Percentiles rank a stretch among this genome's conserved stretches.
Conservation (phyloP, 2,113 vertebrate species). For the Nesospiza acunhae region DNA sequence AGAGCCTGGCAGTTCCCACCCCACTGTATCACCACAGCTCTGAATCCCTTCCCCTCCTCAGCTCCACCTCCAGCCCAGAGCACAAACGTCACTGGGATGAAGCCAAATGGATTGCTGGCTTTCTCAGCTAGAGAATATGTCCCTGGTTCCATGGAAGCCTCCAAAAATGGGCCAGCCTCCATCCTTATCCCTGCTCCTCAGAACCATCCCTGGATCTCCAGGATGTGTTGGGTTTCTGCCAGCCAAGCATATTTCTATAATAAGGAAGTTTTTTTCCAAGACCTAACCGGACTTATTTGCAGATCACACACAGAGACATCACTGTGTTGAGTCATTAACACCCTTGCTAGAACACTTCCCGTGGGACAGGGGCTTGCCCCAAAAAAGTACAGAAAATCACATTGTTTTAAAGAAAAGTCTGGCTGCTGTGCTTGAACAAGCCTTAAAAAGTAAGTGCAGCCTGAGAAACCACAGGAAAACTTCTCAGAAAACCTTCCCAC, state of each 20-base stretch:
- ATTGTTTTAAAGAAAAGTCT: background rate
- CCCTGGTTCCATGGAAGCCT: background rate
- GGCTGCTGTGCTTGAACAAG: fast-evolving
- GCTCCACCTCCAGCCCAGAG: background rate
- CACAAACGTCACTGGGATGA: background rate
- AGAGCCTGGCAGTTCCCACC: background rate
- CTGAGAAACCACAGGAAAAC: background rate
- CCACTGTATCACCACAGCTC: fast-evolving
- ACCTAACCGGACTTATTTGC: background rate
- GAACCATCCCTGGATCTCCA: background rate
- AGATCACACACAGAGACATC: background rate
- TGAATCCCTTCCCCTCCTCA: background rate
- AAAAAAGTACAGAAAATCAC: background rate
- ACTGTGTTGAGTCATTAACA: background rate
- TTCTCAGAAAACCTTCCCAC: background rate
- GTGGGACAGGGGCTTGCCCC: background rate
- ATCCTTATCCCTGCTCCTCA: background rate
- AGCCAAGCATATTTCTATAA: background rate
- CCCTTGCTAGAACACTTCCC: background rate
- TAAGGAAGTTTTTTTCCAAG: background rate
- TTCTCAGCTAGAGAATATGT: background rate
- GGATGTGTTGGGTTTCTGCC: background rate
- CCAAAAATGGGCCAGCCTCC: background rate
- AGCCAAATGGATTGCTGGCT: background rate
- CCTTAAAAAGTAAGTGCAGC: background rate